Evolutionary conservation across 2,113 vertebrate genomes (phyloP), one percentile per base, ranked within the genome.

Genomic region (Prinia subflava): DNA sequence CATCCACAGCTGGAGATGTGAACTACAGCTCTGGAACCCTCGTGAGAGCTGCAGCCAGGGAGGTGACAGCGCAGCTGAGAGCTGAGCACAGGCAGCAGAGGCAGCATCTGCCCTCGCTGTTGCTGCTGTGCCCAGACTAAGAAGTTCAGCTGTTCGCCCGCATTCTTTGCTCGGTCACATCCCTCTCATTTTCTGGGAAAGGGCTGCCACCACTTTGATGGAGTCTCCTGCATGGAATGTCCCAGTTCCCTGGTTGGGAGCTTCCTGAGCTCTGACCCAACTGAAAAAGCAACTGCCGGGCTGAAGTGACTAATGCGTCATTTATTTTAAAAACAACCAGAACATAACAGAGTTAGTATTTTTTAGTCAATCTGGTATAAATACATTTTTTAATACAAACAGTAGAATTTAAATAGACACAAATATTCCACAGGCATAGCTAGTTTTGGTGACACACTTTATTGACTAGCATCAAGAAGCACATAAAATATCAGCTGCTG

Each of bases 141-240:
- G 70, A 28, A 31, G 44, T 56, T 85, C 90, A 90, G 62, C 81
- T 94, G 74, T 9, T 75, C 0, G 0, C n/a, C 24, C 0, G 0
- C 41, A 60, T 64, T 90, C 65, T 93, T 73, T 46, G 53, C 41
- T 60, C 3, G 0, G 52, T 53, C 90, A 68, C 4, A 79, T 35
- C 25, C 22, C 70, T 78, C 73, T 87, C 47, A 8, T 60, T 63
- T 75, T 87, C 78, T 90, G 57, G 44, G 78, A 91, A 85, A 91
- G 65, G 35, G 37, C 44, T 71, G 65, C 42, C 60, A 70, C 23
- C 0, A 1, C 39, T 92, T 41, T 20, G 7, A 41, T 65, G 50
- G 68, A 68, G 68, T 76, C 57, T 60, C 49, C 78, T 33, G 15
- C 35, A 31, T 4, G 8, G 44, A 87, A 85, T 41, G 46, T 7